Percentiles rank a stretch among this genome's conserved stretches.
Evolutionary conservation across 2,113 vertebrate species (phyloP).

Genomic region (Rhinolophus sinicus): DNA sequence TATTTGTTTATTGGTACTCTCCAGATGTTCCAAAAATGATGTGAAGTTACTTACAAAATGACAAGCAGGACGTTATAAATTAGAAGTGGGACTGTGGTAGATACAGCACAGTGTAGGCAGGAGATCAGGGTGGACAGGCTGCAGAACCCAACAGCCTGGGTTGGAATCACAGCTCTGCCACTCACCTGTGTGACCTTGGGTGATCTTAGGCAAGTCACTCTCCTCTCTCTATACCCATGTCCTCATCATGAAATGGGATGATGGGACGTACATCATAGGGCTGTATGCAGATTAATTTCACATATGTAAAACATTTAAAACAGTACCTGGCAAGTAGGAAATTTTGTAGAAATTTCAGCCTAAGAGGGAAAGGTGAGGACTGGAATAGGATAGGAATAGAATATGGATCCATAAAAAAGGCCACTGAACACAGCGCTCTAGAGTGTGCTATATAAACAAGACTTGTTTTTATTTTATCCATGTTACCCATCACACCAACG

Average conservation of each 20-base stretch:
- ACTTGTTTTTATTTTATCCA: not conserved
- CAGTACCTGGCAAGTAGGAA: not conserved
- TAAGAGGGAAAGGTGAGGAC: not conserved
- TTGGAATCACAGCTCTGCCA: not conserved
- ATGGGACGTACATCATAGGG: not conserved
- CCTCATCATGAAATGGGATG: not conserved
- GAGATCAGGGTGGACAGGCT: no score
- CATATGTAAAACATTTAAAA: not conserved
- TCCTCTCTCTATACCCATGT: not conserved
- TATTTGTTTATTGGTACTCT: not conserved
- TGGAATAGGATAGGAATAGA: not conserved
- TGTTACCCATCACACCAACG: not conserved
- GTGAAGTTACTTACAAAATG: not conserved
- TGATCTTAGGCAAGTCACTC: not conserved
- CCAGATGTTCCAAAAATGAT: not conserved
- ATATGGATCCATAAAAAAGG: not conserved
- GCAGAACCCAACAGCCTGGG: not conserved
- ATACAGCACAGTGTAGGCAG: not conserved
- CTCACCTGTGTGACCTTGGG: not conserved
- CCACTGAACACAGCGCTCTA: not conserved
- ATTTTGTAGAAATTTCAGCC: not conserved
- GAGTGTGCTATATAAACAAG: not conserved
- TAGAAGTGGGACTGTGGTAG: not conserved
- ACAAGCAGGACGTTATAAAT: not conserved
- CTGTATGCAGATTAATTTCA: not conserved